These are phyloP conservation scores for Iphiclides podalirius DNA, from an alignment of 2,888 invertebrate genomes.

Conservation along the genomic window DNA sequence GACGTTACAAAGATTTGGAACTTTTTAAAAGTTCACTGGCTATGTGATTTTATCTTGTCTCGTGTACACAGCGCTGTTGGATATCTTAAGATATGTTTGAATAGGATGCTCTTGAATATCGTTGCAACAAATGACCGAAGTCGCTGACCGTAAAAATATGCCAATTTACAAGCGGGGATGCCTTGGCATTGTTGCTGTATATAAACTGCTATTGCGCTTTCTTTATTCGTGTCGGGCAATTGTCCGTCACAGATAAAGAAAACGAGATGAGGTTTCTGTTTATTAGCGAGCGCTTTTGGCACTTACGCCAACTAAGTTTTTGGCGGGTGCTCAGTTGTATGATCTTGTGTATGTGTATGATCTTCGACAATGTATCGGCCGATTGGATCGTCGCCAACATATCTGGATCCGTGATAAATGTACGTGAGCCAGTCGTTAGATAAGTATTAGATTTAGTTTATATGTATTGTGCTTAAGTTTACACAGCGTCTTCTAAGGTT, in stretches of 20 bases:
- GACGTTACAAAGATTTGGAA: too few relatives aligned
- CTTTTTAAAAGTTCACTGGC: too few relatives aligned
- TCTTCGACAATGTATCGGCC: conserved; percentile 39
- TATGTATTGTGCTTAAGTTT: too few relatives aligned
- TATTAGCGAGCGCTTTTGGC: conserved; percentile 42
- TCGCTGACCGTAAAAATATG: conserved; percentile 10
- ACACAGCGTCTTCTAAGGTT: too few relatives aligned
- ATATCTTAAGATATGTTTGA: background rate
- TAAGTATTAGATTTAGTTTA: too few relatives aligned
- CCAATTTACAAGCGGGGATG: conserved; percentile 18
- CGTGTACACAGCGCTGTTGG: background rate
- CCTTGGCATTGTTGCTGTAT: conserved; percentile 10
- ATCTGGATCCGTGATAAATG: conserved; percentile 34
- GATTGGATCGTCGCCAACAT: conserved; percentile 45
- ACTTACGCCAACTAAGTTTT: conserved; percentile 30
- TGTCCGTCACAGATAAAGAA: conserved; percentile 25
- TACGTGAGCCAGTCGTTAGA: background rate
- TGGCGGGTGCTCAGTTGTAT: conserved; percentile 36
- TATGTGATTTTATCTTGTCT: background rate
- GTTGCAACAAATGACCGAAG: background rate
- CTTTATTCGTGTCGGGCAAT: conserved; percentile 22
- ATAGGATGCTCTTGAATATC: background rate
- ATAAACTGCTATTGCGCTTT: conserved; percentile 16
- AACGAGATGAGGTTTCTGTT: conserved; percentile 33
- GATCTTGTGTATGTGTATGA: conserved; percentile 28